Evolutionary conservation across 2,113 vertebrate species (phyloP).

Genomic region (Mellivora capensis): DNA sequence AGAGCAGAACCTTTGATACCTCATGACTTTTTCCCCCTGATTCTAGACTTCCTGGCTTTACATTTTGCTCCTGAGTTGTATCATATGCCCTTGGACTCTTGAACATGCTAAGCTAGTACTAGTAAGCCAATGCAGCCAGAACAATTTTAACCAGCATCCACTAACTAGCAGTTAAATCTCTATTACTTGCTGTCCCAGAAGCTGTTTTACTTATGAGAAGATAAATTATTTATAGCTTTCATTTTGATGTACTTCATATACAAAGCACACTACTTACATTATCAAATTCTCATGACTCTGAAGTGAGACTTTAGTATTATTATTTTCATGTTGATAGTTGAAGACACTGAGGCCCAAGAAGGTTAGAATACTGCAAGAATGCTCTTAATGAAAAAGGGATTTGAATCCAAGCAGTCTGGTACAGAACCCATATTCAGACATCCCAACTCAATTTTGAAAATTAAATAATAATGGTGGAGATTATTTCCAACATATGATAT

Average conservation of each 20-base stretch:
- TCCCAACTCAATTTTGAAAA: not conserved
- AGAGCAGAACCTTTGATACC: rapidly evolving
- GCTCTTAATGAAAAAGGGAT: not conserved
- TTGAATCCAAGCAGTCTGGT: not conserved
- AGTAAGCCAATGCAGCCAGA: not conserved
- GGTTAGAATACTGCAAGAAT: not conserved
- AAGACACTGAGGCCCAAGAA: not conserved
- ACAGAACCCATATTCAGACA: not conserved
- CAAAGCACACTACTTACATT: not conserved
- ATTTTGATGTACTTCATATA: not conserved
- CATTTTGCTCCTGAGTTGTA: not conserved
- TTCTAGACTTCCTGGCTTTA: not conserved
- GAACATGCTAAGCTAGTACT: not conserved
- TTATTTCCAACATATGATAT: not conserved
- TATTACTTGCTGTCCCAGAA: not conserved
- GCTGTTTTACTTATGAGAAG: not conserved
- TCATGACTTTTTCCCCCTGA: not conserved
- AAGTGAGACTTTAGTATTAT: not conserved
- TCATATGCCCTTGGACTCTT: rapidly evolving
- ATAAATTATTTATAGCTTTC: not conserved
- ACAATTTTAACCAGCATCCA: not conserved
- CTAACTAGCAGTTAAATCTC: not conserved
- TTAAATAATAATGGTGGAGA: not conserved
- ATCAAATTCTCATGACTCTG: too few relatives aligned
- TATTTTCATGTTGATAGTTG: not conserved